Conservation (phyloP, 2,797 vertebrate species). For the Eurystomus glaucurus region DNA sequence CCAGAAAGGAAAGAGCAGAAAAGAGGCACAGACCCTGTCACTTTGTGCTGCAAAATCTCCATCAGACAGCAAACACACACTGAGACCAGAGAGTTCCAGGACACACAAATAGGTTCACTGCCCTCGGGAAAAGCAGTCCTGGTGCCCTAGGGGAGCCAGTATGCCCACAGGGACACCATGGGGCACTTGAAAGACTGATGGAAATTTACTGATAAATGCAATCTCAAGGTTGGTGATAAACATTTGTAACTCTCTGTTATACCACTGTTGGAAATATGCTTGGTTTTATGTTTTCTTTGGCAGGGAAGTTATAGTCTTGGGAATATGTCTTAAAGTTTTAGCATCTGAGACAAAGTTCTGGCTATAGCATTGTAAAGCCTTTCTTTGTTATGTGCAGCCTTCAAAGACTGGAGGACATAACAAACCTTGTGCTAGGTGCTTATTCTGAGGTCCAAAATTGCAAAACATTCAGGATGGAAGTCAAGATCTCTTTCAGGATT, state of each 20-base stretch:
- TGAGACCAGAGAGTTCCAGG: neutral
- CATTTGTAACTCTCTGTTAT: neutral
- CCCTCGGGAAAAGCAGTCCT: neutral
- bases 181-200: neutral
- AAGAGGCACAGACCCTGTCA: slow-evolving; percentile 23
- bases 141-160: neutral
- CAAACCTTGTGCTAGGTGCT: neutral
- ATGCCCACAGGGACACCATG: neutral
- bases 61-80: neutral
- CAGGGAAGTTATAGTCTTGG: slow-evolving; percentile 11
- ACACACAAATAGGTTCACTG: neutral
- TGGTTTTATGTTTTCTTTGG: slow-evolving; percentile 25
- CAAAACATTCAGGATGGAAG: neutral
- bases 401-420: neutral
- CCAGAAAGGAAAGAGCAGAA: slow-evolving; percentile 18
- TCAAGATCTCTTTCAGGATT: neutral
- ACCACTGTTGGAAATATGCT: neutral
- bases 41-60: neutral
- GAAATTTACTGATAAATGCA: slow-evolving; percentile 9
- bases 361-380: neutral
- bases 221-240: slow-evolving; percentile 5
- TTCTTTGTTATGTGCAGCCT: neutral
- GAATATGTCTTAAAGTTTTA: slow-evolving; percentile 15
- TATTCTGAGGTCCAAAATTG: neutral
- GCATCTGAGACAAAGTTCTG: neutral